Evolutionary conservation across 2,888 invertebrate species (phyloP).

Genomic region (Gari tellinella): DNA sequence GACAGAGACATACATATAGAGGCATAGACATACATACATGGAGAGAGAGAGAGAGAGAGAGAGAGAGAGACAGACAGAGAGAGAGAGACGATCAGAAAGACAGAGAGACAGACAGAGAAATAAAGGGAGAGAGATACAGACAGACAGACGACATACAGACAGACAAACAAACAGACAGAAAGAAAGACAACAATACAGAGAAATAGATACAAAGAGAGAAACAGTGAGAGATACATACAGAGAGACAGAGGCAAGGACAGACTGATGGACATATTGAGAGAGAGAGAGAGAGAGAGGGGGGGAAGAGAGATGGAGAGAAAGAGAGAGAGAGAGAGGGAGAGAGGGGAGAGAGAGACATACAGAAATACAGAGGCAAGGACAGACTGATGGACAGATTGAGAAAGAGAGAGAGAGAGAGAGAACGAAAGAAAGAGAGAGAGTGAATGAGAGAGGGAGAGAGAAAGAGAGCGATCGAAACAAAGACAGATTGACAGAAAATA

Average conservation of each 20-base stretch:
- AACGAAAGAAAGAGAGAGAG: too few relatives aligned
- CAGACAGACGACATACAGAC: neutral
- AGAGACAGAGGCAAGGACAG: constrained; percentile 1
- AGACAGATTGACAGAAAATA: too few relatives aligned
- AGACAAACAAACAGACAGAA: neutral
- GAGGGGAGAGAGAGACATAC: constrained; percentile 14
- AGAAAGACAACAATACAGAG: neutral
- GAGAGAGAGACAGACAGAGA: neutral
- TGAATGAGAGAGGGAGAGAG: too few relatives aligned
- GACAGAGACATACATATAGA: neutral
- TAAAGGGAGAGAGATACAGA: too few relatives aligned
- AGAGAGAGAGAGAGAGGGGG: constrained; percentile 11
- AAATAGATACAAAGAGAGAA: too few relatives aligned
- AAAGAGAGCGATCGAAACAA: too few relatives aligned
- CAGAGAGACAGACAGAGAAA: neutral
- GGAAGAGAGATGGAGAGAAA: constrained; percentile 19
- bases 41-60: neutral
- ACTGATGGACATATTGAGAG: constrained; percentile 5
- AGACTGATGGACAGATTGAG: too few relatives aligned
- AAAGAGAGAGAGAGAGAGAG: too few relatives aligned
- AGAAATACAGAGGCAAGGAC: too few relatives aligned
- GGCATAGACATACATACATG: neutral
- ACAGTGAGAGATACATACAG: neutral
- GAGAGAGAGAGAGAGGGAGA: constrained; percentile 15
- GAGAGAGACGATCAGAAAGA: constrained; percentile 4